Evolutionary conservation across 1,140 invertebrate genomes (phyloP), one percentile per base, ranked within the genome.

Genomic region (Lepidostoma basale): DNA sequence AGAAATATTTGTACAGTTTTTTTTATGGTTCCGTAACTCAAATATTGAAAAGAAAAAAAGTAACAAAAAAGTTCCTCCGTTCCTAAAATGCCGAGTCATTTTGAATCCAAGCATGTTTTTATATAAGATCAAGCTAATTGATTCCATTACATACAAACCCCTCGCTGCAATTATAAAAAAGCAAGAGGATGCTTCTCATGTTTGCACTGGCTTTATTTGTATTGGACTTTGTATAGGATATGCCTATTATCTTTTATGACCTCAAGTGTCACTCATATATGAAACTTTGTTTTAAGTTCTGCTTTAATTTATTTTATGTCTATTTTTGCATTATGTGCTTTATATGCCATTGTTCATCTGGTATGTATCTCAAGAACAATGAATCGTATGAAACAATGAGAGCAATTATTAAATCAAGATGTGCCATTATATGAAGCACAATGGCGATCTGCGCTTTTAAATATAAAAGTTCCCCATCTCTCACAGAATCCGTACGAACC

Each of bases 321-420:
- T 59, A 59, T 33, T 59, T 45, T 62, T 62, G 20, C 30, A 28
- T 45, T 62, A n/a, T n/a, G n/a, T 62, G 40, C 40, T 45, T 45
- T 62, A 30, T 23, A 26, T 26, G 25, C n/a, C 36, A 54, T 56
- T 65, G 45, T 65, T 65, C 33, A 16, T 25, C 23, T 22, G 45
- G 30, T 54, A 54, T 65, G 28, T 54, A 65, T 25, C 18, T 65
- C 28, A 65, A 36, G 49, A 65, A 65, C 62, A 65, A 65, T 65
- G 62, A 65, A 54, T 40, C 44, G 54, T 40, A 39, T 40, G 33
- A 65, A 54, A 65, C 62, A 65, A 65, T 65, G 62, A 36, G 33
- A 36, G 47, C 62, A 65, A 65, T 65, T 65, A 63, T 65, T 65
- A 54, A 52, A 65, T 65, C 62, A 65, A 65, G 47, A 54, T 65